Evolutionary conservation across 2,113 vertebrate species (phyloP), one percentile per base, ranked within the genome.

Genomic region (Catharus minimus): DNA sequence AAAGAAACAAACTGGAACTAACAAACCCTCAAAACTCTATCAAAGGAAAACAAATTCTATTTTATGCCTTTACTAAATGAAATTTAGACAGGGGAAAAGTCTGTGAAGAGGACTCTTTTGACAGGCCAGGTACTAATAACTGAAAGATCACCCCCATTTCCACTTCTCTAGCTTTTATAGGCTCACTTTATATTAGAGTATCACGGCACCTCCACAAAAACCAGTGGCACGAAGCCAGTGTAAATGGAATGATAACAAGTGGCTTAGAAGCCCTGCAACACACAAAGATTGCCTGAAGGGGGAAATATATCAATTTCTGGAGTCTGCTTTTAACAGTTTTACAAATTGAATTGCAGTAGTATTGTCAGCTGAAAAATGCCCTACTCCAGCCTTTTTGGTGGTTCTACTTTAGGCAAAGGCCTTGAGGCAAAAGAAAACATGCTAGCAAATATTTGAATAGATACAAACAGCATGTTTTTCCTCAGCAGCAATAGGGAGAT

Each of bases 291-390:
- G 66, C 88, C 71, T 26, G 27, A 73, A 73, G 71, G 9, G 14
- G 3, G 2, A 82, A 86, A 76, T 82, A 58, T 50, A 88, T 93
- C 53, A 86, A 22, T 93, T 93, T 92, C 62, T 79, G 56, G 52
- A 87, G 33, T n/a, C 56, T 84, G 89, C 53, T 92, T 92, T 89
- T 62, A 92, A 62, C 0, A 0, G 85, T 89, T 79, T 88, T 91
- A 89, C 38, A 93, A 92, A 94, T 65, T 72, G 80, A 53, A 88
- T 94, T 95, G 90, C 66, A 72, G 61, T 41, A 74, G 33, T 61
- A 71, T 71, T 86, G 57, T 75, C 36, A 65, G 24, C 56, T 78
- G 44, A 64, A 82, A 79, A 83, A 84, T 68, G 0, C 0, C 5
- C 7, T 50, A 22, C 15, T 58, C 14, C 14, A 61, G 38, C 22